Percentiles rank a stretch among this genome's conserved stretches.
phyloP scores from a whole-genome alignment of 2,797 vertebrate species.

The Brachyalestes nurse region DNA sequence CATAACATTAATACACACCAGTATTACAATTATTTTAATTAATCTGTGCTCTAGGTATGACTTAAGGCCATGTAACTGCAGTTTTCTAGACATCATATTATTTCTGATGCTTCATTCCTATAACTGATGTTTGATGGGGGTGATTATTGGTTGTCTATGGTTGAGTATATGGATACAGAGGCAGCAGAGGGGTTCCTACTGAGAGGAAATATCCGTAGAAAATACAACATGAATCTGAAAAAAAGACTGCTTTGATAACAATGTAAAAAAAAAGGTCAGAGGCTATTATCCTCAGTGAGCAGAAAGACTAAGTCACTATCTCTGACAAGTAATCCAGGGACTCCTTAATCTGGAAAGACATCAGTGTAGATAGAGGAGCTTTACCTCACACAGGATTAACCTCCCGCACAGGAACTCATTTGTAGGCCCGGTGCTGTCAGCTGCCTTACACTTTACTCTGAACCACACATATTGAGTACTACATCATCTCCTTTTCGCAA shows the following conservation, averaged over 20 bases:
- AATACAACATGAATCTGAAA: background rate
- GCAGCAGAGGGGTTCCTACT: too few relatives aligned
- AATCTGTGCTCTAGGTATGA: background rate
- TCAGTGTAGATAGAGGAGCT: conserved; percentile 13
- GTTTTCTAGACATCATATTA: background rate
- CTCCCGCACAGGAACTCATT: conserved; percentile 14
- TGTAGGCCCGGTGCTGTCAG: background rate
- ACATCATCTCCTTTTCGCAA: too few relatives aligned
- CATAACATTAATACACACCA: background rate
- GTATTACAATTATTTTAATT: background rate
- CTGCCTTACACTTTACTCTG: background rate
- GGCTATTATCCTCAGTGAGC: background rate
- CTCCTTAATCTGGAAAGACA: conserved; percentile 45
- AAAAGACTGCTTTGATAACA: background rate
- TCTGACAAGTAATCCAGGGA: conserved; percentile 18
- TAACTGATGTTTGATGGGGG: background rate
- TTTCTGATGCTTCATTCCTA: background rate
- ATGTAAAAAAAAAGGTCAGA: background rate
- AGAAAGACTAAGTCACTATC: background rate
- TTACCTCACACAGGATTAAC: conserved; percentile 32
- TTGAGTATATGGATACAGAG: background rate
- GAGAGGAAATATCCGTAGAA: background rate
- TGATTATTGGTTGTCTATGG: too few relatives aligned
- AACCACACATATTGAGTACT: background rate
- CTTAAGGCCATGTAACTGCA: too few relatives aligned